Base-by-base conservation (phyloP, 1,140 invertebrate species). In the Aphaenogaster floridana region DNA sequence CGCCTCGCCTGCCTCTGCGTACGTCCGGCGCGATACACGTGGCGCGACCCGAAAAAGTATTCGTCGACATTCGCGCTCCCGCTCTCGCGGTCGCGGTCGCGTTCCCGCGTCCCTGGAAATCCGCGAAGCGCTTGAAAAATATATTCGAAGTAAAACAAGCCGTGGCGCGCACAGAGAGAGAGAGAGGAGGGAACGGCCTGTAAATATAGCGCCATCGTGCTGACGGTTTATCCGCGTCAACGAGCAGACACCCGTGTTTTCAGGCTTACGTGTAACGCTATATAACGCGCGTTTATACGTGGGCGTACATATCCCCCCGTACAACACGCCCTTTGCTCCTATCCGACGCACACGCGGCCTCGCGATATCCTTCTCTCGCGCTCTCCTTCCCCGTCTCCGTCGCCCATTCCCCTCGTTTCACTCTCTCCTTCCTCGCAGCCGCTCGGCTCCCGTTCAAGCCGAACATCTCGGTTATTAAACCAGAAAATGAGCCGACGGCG, bases 181-280 rank as follows among this genome's bases (percentile, higher is more conserved):
- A n/a, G 36, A 48, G 39, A 21, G 36, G 36, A 28, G 5, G 17
- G 21, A 28, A 21, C 42, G 34, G 64, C 78, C 76, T 88, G 87
- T 91, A 91, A 91, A 91, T 91, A 91, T 79, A 88, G 64, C 89
- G 81, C 76, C 85, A 87, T 86, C 69, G 76, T 34, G 88, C 68
- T 78, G 90, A 86, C 79, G 89, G 86, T 86, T 91, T 91, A 91
- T 91, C 90, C 80, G 89, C 90, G 90, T 90, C 89, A 88, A 90
- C 90, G 80, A 90, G 66, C 74, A 52, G 86, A 80, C 71, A 85
- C 81, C 45, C 81, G 81, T 86, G 89, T 90, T 88, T 91, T 86
- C 89, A 88, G 72, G 81, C 88, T 90, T 90, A 88, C 79, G 88
- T 85, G 50, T 84, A 63, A 84, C 71, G 68, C 88, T 78, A 72